phyloP scores from a whole-genome alignment of 2,797 vertebrate species.

The Enteromius paludinosus region DNA sequence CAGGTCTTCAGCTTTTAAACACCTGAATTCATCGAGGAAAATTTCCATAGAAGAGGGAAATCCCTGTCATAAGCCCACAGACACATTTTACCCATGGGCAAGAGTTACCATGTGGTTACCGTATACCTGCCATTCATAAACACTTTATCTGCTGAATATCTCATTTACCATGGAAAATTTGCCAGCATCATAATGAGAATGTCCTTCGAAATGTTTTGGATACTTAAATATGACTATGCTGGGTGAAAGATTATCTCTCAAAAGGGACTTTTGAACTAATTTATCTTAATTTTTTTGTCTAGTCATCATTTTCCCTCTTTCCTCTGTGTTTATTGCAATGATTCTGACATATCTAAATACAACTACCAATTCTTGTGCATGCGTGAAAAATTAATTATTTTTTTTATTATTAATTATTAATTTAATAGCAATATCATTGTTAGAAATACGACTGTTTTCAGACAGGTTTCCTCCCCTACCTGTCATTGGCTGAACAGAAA shows the following conservation, averaged over 20 bases:
- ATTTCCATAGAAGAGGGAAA: constrained; percentile 29
- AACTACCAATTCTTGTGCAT: not conserved
- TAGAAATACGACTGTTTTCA: not conserved
- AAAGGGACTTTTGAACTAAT: constrained; percentile 12
- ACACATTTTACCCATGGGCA: not conserved
- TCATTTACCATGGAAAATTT: not conserved
- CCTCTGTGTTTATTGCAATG: not conserved
- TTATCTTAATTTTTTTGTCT: too few relatives aligned
- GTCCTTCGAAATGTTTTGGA: not conserved
- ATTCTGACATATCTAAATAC: not conserved
- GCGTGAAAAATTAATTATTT: too few relatives aligned
- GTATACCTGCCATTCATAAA: not conserved
- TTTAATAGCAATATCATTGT: too few relatives aligned
- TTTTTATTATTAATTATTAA: too few relatives aligned
- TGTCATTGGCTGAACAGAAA: not conserved
- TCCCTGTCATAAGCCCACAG: not conserved
- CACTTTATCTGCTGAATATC: not conserved
- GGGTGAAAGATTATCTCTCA: not conserved
- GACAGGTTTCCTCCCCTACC: not conserved
- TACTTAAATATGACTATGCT: not conserved
- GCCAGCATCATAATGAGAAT: not conserved
- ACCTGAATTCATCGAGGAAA: not conserved
- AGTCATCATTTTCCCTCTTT: not conserved
- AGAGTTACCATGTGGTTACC: not conserved
- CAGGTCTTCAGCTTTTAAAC: constrained; percentile 32